Evolutionary conservation across 2,888 invertebrate species (phyloP).

Genomic region (Drosophila sordidula): DNA sequence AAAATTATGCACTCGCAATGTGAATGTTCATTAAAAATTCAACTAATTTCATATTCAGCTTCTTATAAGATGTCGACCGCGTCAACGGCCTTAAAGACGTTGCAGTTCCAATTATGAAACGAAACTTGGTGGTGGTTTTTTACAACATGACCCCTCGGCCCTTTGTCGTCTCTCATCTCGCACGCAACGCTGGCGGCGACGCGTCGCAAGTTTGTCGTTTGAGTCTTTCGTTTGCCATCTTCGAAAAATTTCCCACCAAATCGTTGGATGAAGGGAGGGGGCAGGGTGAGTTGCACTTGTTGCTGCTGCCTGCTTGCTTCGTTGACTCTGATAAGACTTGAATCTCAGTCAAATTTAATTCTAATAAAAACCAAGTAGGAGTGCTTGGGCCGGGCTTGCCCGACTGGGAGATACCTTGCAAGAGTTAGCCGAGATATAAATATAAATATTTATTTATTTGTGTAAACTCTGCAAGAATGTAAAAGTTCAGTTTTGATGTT

Average conservation of each 20-base stretch:
- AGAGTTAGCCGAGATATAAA: too few species aligned
- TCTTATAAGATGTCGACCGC: conserved; percentile 70
- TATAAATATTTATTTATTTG: too few species aligned
- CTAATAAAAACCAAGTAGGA: conserved; percentile 15
- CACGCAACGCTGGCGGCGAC: conserved; percentile 57
- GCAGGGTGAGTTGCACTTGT: conserved; percentile 46
- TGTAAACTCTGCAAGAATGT: too few species aligned
- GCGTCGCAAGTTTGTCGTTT: conserved; percentile 64
- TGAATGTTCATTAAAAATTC: conserved; percentile 76
- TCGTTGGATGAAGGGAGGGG: not conserved
- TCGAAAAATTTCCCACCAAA: conserved; percentile 39
- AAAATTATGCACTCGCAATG: conserved; percentile 59
- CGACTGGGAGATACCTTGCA: not conserved
- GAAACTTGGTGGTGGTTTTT: conserved; percentile 70
- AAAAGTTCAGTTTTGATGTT: too few species aligned
- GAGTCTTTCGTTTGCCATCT: conserved; percentile 68
- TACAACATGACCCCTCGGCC: conserved; percentile 5
- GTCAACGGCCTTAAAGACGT: conserved; percentile 64
- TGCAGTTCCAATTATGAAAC: conserved; percentile 65
- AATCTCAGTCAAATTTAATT: conserved; percentile 23
- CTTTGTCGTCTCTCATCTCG: conserved; percentile 22
- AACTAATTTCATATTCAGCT: conserved; percentile 78
- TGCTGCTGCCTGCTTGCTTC: conserved; percentile 28
- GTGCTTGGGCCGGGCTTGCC: not conserved
- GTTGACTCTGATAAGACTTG: conserved; percentile 67